Base-by-base conservation (phyloP, 2,888 invertebrate species). In the Adineta ricciae region DNA sequence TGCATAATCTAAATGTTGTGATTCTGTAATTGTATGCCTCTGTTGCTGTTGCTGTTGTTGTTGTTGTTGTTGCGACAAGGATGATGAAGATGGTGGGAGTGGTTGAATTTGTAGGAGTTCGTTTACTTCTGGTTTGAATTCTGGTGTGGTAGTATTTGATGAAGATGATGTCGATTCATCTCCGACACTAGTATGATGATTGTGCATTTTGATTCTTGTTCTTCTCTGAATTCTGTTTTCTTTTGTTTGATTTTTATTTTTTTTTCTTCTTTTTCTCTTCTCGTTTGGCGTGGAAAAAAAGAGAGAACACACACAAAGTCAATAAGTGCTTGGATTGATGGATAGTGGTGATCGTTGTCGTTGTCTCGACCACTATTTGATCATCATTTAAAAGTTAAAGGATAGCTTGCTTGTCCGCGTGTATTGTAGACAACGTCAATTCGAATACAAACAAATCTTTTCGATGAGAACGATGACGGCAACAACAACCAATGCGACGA, bases 401-500 rank as follows among this genome's bases (percentile, higher is more conserved):
- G 64, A 64, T 64, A 24, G 32, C 19, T 64, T 64, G 64, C n/a
- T 64, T 64, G 64, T 32, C 32, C 64, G 64, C 64, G 32, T 64
- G 64, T 64, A 64, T 27, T 56, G 56, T 56, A 56, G 56, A 56
- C 56, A 56, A 56, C 56, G 56, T 24, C 56, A 56, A 64, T 64
- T 64, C 64, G 64, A 64, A 64, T 64, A 64, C 64, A 64, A 64
- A 64, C 64, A 64, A 64, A 64, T 64, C 27, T n/a, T 64, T 64
- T 64, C 64, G 64, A 64, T 32, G 64, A 27, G 64, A 64, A 64
- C 64, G 64, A 64, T 64, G 64, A 64, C 64, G 64, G 32, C 64
- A 64, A 64, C 64, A 64, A 64, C 64, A 8, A 49, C 64, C n/a
- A n/a, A n/a, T n/a, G n/a, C n/a, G n/a, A n/a, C n/a, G n/a, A n/a